phyloP scores from a whole-genome alignment of 2,888 invertebrate species.

The Candidula unifasciata region DNA sequence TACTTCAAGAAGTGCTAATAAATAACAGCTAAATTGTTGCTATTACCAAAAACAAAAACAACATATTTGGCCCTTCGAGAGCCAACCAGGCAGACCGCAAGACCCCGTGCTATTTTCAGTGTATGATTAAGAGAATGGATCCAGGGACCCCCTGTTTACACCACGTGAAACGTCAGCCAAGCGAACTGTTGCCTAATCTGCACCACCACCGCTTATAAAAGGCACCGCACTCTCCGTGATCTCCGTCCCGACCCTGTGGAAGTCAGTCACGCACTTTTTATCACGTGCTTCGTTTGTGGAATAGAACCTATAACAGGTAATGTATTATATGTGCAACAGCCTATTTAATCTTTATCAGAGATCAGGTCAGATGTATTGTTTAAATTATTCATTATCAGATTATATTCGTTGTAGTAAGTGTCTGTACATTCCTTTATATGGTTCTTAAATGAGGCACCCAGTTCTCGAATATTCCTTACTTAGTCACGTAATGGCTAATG shows the following conservation, averaged over 20 bases:
- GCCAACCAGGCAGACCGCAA: not conserved
- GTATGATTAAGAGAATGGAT: conserved; percentile 49
- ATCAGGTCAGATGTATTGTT: too few species aligned
- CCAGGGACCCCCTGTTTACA: conserved; percentile 49
- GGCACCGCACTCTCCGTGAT: conserved; percentile 14
- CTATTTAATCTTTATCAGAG: too few species aligned
- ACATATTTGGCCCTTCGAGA: not conserved
- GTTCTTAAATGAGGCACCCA: too few species aligned
- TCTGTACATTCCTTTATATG: too few species aligned
- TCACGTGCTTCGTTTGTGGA: not conserved
- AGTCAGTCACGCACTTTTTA: not conserved
- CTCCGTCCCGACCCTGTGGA: not conserved
- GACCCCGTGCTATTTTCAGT: conserved; percentile 40
- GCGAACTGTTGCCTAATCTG: conserved; percentile 37
- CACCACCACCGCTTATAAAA: conserved; percentile 40
- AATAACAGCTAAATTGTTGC: too few species aligned
- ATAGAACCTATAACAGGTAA: not conserved
- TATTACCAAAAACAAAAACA: too few species aligned
- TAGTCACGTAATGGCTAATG: too few species aligned
- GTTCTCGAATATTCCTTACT: too few species aligned
- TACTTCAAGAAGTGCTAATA: too few species aligned
- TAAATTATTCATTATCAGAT: too few species aligned
- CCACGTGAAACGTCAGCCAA: conserved; percentile 50
- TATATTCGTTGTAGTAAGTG: too few species aligned
- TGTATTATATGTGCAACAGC: not conserved